Base-by-base conservation (phyloP, 2,888 invertebrate species). In the Scrobipalpa atriplicella region DNA sequence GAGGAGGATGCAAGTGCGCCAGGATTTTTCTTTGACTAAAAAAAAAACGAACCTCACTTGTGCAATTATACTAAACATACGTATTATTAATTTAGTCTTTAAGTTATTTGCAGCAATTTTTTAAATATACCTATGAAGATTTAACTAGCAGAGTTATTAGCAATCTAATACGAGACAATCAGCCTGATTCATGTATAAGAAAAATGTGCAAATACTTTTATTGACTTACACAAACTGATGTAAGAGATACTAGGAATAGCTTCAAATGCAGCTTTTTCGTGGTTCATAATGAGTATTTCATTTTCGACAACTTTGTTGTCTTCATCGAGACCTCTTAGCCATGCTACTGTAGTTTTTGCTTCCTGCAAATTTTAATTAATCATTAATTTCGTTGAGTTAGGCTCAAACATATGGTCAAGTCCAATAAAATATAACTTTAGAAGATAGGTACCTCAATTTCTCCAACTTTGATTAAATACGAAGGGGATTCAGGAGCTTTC, bases 401-500 rank as follows among this genome's bases (percentile, higher is more conserved):
- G 10, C 18, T 19, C 19, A 19, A 19, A n/a, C n/a, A n/a, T n/a
- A n/a, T n/a, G n/a, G n/a, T n/a, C n/a, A n/a, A n/a, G n/a, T n/a
- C n/a, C 51, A 51, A 13, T 8, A 51, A 29, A 16, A n/a, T n/a
- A n/a, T n/a, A n/a, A n/a, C n/a, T n/a, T n/a, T 19, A 63, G 29
- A 11, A 5, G 11, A 58, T 16, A 41, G 9, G 21, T 36, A 76
- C 90, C 36, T 86, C 76, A 62, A 69, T 71, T 65, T 80, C 80
- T 0, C 83, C 85, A 18, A 73, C 71, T 51, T 87, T 87, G 1
- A 89, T 76, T 56, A 89, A 72, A 66, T 77, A 88, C 1, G 83
- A 78, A 9, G 90, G 90, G 0, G 90, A 86, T 67, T 90, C 89
- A 0, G 90, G 89, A 41, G 82, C 82, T 62, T 73, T 78, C 39